phyloP scores from a whole-genome alignment of 1,140 invertebrate species.

The Listronotus oregonensis region DNA sequence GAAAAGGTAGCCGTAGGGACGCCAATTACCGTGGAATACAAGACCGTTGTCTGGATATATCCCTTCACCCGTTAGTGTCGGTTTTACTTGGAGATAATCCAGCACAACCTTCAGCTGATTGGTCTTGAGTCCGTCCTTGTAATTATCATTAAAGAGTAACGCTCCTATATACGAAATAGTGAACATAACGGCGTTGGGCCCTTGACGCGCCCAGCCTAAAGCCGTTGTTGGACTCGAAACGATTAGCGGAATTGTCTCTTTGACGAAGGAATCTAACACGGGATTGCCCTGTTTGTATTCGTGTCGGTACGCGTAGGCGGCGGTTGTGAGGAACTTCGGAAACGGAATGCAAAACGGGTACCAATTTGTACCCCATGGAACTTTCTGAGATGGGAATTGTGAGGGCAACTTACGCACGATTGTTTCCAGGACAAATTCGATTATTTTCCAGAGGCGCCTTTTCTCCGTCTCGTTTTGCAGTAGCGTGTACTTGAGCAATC shows the following conservation, averaged over 20 bases:
- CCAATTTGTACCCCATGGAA: too few relatives aligned
- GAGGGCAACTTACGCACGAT: constrained; percentile 1
- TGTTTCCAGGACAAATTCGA: not conserved
- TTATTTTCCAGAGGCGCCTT: not conserved
- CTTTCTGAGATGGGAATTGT: not conserved
- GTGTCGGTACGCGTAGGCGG: too few relatives aligned
- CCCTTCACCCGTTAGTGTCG: constrained; percentile 3
- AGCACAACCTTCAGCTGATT: too few relatives aligned
- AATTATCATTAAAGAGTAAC: not conserved
- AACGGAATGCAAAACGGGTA: too few relatives aligned
- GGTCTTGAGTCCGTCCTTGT: not conserved
- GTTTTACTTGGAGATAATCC: not conserved
- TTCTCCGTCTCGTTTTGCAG: not conserved
- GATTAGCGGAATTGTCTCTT: constrained; percentile 1
- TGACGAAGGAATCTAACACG: not conserved
- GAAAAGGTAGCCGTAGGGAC: not conserved
- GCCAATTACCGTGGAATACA: constrained; percentile 1
- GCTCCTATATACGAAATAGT: constrained; percentile 3
- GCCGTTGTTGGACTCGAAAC: not conserved
- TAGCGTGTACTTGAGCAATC: constrained; percentile 1
- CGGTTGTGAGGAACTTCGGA: too few relatives aligned
- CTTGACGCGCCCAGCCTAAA: not conserved
- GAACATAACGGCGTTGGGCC: constrained; percentile 2
- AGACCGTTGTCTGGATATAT: not conserved
- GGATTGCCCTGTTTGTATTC: too few relatives aligned